phyloP scores from a whole-genome alignment of 2,888 invertebrate genomes.

The Alsophila aescularia region DNA sequence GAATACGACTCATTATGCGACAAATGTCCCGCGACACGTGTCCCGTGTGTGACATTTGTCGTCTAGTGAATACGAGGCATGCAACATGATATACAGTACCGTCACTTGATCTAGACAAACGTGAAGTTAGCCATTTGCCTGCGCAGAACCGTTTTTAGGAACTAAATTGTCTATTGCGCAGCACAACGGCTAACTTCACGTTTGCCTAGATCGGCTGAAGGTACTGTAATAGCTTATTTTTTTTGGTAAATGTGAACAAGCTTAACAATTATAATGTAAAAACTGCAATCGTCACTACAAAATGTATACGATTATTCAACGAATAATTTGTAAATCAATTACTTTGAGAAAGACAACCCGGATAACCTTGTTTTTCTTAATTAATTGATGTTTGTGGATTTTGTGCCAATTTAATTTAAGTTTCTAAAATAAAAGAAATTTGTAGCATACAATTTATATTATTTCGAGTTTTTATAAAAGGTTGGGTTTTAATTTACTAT shows the following conservation, averaged over 20 bases:
- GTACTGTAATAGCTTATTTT: too few species aligned
- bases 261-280: neutral
- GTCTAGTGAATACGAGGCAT: too few species aligned
- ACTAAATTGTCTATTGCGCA: too few species aligned
- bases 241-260: neutral
- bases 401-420: slow-evolving; percentile 61
- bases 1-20: too few species aligned
- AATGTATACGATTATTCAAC: slow-evolving; percentile 38
- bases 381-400: slow-evolving; percentile 60
- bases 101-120: too few species aligned
- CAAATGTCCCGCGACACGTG: too few species aligned
- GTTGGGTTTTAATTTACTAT: slow-evolving; percentile 10
- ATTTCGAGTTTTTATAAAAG: slow-evolving; percentile 20
- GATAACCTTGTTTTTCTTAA: slow-evolving; percentile 76
- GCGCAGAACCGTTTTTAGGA: too few species aligned
- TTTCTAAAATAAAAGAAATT: slow-evolving; percentile 47
- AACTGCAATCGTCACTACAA: slow-evolving; percentile 21
- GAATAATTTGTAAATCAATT: slow-evolving; percentile 59
- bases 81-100: too few species aligned
- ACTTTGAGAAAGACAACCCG: slow-evolving; percentile 78
- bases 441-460: slow-evolving; percentile 22
- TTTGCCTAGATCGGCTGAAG: too few species aligned
- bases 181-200: too few species aligned
- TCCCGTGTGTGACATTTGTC: too few species aligned
- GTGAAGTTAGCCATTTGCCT: too few species aligned